These are phyloP conservation scores for Chamaea fasciata DNA, from an alignment of 2,113 vertebrate species.

Conservation along the genomic window DNA sequence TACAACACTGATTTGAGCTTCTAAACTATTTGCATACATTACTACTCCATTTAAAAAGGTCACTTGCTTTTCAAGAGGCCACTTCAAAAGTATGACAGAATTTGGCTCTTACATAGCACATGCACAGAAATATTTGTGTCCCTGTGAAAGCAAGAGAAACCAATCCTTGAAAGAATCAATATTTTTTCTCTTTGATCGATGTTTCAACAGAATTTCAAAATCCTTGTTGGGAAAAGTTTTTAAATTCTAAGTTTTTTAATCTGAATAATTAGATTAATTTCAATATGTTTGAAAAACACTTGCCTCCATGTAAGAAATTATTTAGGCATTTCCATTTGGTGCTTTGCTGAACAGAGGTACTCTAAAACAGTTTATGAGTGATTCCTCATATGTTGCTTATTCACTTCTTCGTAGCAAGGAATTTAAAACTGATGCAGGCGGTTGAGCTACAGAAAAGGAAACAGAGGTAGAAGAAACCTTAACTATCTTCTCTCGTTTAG, in stretches of 20 bases:
- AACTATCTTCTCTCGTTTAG: constrained; percentile 29
- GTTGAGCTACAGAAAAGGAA: background rate
- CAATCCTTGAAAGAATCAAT: background rate
- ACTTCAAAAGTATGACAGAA: background rate
- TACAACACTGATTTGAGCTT: background rate
- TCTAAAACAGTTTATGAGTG: background rate
- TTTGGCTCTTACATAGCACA: background rate
- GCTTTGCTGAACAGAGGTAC: background rate
- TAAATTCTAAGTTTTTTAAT: background rate
- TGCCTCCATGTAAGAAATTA: background rate
- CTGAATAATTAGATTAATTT: constrained; percentile 4
- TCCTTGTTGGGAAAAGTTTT: background rate
- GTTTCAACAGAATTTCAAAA: background rate
- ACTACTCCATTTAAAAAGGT: background rate
- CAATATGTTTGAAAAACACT: background rate
- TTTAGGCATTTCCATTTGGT: background rate
- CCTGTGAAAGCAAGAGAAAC: background rate
- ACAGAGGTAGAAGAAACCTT: background rate
- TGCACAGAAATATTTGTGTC: background rate
- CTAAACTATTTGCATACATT: background rate
- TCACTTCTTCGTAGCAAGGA: background rate
- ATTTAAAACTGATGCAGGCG: constrained; percentile 37
- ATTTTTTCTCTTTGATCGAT: background rate
- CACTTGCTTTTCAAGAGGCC: background rate
- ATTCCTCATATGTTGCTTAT: background rate